Evolutionary conservation across 2,797 vertebrate species (phyloP).

Genomic region (Melanotaenia parkinsoni): DNA sequence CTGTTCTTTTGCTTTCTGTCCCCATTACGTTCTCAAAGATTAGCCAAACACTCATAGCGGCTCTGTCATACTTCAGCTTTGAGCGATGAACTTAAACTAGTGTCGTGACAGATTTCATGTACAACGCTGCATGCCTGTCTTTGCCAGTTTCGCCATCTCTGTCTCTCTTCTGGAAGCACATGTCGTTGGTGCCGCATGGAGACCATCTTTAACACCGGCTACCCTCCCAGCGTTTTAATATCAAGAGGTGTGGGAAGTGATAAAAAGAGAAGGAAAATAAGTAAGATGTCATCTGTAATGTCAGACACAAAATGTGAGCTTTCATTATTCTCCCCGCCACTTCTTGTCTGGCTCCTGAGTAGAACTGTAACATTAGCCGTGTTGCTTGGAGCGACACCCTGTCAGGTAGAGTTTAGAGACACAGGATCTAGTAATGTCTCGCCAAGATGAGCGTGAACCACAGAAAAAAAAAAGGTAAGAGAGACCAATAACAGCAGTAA

Average conservation of each 20-base stretch:
- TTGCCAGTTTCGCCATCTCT: slow-evolving; percentile 27
- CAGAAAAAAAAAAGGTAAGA: slow-evolving; percentile 27
- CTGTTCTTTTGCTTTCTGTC: slow-evolving; percentile 49
- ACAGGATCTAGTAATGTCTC: slow-evolving; percentile 65
- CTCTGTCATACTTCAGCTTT: slow-evolving; percentile 44
- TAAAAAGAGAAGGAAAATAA: slow-evolving; percentile 74
- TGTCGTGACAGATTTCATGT: slow-evolving; percentile 56
- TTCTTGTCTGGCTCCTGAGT: slow-evolving; percentile 58
- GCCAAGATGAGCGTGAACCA: slow-evolving; percentile 49
- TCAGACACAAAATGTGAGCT: slow-evolving; percentile 69
- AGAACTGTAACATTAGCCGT: slow-evolving; percentile 74
- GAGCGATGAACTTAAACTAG: slow-evolving; percentile 57
- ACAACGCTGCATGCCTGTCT: slow-evolving; percentile 42
- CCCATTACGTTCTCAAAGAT: slow-evolving; percentile 53
- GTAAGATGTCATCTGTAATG: slow-evolving; percentile 81
- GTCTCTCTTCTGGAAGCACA: slow-evolving; percentile 12
- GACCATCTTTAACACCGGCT: slow-evolving; percentile 35
- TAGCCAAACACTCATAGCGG: slow-evolving; percentile 42
- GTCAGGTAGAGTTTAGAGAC: slow-evolving; percentile 79
- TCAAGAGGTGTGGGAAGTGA: slow-evolving; percentile 63
- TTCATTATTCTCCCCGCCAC: slow-evolving; percentile 51
- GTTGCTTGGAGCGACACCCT: slow-evolving; percentile 76
- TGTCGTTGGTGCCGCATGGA: slow-evolving; percentile 7
- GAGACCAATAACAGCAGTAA: slow-evolving; percentile 46
- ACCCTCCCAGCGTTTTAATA: slow-evolving; percentile 54